Base-by-base conservation (phyloP, 92 coral and sea anemone species). In the Chrysogorgia sp. region DNA sequence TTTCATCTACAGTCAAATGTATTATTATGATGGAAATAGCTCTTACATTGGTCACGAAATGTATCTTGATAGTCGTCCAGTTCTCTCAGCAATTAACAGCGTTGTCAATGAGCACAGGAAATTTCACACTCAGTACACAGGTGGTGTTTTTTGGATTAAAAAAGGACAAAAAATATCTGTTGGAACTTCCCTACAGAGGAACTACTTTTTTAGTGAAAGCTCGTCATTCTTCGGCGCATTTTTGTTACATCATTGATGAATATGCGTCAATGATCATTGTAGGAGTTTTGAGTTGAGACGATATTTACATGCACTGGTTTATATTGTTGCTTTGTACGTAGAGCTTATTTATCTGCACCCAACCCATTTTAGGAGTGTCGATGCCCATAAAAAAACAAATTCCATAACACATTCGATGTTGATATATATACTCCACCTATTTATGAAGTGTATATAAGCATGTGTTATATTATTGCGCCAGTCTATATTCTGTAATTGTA, bases 161-260 rank as follows among this genome's bases (percentile, higher is more conserved):
- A 74, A 76, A 9, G 96, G 96, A 10, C 96, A 92, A 76, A 83
- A 80, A 50, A 87, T 92, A 12, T 81, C 92, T 1, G 83, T 92
- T 30, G 85, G 97, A 10, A 90, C 88, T 23, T 92, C 97, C 10
- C 90, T 87, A 53, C 87, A 84, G 10, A 87, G 87, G 84, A 82
- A 88, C 8, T 47, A 6, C 15, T 47, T 7, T 47, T 90, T 85
- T 15, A 88, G 90, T 92, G 78, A 87, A 63, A 87, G 84, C 1
- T 87, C 91, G 45, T 90, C 96, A 48, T 92, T 84, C 67, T 92
- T 92, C 75, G 97, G 97, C 7, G 96, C 87, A 34, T 90, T 90
- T 64, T 83, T 92, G 21, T 35, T 92, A 1, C 84, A 77, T 56
- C 90, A 90, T 7, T 47, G 15, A 47, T n/a, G n/a, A n/a, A n/a